Base-by-base conservation (phyloP, 2,888 invertebrate genomes). In the Hemicrepidius hirtus region DNA sequence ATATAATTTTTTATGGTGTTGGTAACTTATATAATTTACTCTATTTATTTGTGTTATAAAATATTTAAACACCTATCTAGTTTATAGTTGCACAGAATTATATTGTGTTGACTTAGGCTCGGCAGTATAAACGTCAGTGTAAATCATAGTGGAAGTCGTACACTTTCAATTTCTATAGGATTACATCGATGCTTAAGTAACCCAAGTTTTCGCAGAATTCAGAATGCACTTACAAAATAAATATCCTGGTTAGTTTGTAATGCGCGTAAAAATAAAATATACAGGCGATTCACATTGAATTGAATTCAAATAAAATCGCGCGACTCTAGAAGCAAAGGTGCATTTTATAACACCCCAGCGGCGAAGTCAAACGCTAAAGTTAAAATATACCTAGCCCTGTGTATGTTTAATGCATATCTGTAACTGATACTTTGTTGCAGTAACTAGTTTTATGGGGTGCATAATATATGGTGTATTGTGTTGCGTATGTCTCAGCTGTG, bases 401-500 rank as follows among this genome's bases (percentile, higher is more conserved):
- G 68, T 77, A 77, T 78, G 77, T 78, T 76, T 78, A 77, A 76
- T 77, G 78, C 76, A 78, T 77, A 77, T 77, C 76, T 77, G 77
- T 78, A 78, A 78, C 77, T 75, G 78, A 78, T 79, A 79, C 79
- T 78, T 78, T 78, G 79, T 76, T 76, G 80, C 82, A 78, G 82
- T 83, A 83, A 83, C 83, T 84, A 84, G 84, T 84, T 84, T 84
- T 84, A 84, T 83, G 81, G 83, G 83, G 82, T 84, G 83, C 82
- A 83, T 84, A 84, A 84, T 83, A 83, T 84, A 84, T 82, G 83
- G 82, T 80, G 83, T 83, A 84, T 84, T 84, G 84, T 84, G 80
- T 84, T 84, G 82, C 84, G 82, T 82, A 80, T 82, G 83, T 83
- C 81, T 82, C 74, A 71, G 76, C 79, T 71, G 83, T 85, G 84